Evolutionary conservation across 2,797 vertebrate genomes (phyloP), one percentile per base, ranked within the genome.

Genomic region (Pseudopleuronectes americanus): DNA sequence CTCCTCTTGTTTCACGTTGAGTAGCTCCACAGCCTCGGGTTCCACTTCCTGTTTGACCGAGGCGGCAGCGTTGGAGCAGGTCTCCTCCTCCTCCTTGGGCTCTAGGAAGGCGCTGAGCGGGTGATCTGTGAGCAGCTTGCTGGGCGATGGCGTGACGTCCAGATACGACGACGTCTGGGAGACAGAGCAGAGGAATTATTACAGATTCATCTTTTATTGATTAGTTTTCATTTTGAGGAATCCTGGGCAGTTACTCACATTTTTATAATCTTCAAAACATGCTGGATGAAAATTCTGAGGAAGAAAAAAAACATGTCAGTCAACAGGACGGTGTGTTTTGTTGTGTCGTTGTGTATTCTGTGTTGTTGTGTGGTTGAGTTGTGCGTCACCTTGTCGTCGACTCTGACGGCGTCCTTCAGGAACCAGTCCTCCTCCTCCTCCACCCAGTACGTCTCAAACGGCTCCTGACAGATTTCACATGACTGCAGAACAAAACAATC

Each of bases 401-500:
- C 97, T 88, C 96, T 87, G 83, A 99, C 92, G 17, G 98, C 98
- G 71, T 99, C 95, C 90, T 96, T 99, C 73, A 99, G 92, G 80
- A 99, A 98, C 98, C 98, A 99, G 77, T 99, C 98, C 69, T 99
- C 98, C 81, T 99, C 98, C 7, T 99, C 98, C 85, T 99, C 97
- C 81, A 99, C 98, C 98, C 98, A 99, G 75, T 99, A 98, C 56
- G 97, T 97, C 91, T 99, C 98, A 93, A 99, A 99, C 36, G 96
- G 93, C 83, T 99, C 98, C 89, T 97, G 96, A 75, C 98, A 99
- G 86, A 99, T 99, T 86, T 99, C 98, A 93, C 98, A 99, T 16
- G 89, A 93, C 98, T 99, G 80, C 12, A 38, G n/a, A 12, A 26
- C 19, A 4, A 45, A 14, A 9, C 1, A 4, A 2, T 4, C 0